These are phyloP conservation scores for Sceloporus undulatus DNA, from an alignment of 2,113 vertebrate species.

Conservation along the genomic window DNA sequence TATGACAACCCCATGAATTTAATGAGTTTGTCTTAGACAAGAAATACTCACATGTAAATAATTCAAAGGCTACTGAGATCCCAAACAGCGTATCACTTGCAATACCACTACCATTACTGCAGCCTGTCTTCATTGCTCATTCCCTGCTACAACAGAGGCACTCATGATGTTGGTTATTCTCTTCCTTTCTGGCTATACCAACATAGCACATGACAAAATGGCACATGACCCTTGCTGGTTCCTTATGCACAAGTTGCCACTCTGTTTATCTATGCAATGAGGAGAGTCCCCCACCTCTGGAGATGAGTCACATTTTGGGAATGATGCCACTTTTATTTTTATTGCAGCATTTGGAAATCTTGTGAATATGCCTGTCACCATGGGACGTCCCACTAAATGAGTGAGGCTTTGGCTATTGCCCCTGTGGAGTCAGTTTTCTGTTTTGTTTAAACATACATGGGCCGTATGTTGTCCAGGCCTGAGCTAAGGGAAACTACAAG, in stretches of 20 bases:
- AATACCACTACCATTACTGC: neutral
- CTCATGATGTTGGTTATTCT: neutral
- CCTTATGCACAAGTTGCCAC: neutral
- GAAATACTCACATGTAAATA: neutral
- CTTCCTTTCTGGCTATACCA: too few species aligned
- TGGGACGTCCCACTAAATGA: neutral
- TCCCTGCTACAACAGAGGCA: neutral
- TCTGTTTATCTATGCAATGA: neutral
- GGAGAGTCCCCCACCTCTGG: neutral
- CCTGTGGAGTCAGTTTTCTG: too few species aligned
- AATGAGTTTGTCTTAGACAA: too few species aligned
- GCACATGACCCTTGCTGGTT: neutral
- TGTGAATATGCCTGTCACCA: constrained; percentile 14
- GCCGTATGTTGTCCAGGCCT: too few species aligned
- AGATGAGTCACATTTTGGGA: constrained; percentile 2
- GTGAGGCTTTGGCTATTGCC: neutral
- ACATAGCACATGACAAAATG: neutral
- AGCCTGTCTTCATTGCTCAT: neutral
- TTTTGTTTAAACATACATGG: too few species aligned
- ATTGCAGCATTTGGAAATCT: constrained; percentile 6
- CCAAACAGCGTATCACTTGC: neutral
- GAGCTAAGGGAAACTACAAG: too few species aligned
- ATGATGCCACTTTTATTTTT: constrained; percentile 19
- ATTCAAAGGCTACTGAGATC: neutral
- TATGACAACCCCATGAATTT: too few species aligned